Evolutionary conservation across 2,113 vertebrate genomes (phyloP).

Genomic region (Anarhynchus alexandrinus): DNA sequence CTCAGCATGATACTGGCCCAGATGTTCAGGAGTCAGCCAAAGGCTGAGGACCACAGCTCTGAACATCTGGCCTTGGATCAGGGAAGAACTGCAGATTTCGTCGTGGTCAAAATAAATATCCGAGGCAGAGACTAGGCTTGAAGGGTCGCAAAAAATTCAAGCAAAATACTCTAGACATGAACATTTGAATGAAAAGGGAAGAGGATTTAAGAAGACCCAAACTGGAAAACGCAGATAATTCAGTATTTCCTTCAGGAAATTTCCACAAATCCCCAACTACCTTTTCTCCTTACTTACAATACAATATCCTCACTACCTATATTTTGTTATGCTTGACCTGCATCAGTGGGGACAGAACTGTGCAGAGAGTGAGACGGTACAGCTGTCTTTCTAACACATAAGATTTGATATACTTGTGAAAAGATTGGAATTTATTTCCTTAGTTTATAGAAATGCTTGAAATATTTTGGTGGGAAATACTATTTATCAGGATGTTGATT

Average conservation of each 20-base stretch:
- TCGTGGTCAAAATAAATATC: not conserved
- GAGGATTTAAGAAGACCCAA: not conserved
- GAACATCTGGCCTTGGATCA: not conserved
- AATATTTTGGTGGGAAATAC: not conserved
- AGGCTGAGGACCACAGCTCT: not conserved
- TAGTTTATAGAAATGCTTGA: not conserved
- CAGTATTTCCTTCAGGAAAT: not conserved
- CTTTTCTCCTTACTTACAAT: not conserved
- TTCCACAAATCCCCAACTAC: not conserved
- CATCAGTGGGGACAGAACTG: not conserved
- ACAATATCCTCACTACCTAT: not conserved
- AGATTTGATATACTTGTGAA: not conserved
- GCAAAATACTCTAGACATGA: not conserved
- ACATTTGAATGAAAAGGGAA: not conserved
- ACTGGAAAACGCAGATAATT: not conserved
- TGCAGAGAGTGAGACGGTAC: not conserved
- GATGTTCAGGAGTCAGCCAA: not conserved
- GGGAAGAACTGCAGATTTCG: not conserved
- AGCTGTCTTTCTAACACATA: not conserved
- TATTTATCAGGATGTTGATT: not conserved
- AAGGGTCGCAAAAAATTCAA: not conserved
- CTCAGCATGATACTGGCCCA: not conserved
- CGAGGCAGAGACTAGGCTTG: not conserved
- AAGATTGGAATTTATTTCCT: not conserved
- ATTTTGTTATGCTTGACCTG: not conserved